A percentile compares a stretch with the other conserved stretches of the same genome.
These are phyloP conservation scores for Camponotus floridanus DNA, from an alignment of 1,140 invertebrate species.

Conservation along the genomic window DNA sequence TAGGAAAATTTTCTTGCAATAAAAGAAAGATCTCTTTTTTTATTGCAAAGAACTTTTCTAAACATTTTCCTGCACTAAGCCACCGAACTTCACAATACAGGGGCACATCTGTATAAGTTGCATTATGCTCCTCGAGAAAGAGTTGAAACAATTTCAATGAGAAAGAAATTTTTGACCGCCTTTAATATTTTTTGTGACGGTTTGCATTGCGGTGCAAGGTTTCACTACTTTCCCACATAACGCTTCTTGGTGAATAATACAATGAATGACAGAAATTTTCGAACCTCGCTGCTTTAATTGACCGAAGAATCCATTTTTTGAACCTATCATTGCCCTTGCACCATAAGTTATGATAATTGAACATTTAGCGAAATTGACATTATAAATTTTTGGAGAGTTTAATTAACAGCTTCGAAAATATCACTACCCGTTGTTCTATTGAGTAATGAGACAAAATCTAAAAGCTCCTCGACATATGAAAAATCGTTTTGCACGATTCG, in stretches of 20 bases:
- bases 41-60: too few species aligned
- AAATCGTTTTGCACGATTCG: too few species aligned
- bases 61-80: too few species aligned
- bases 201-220: background rate
- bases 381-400: background rate
- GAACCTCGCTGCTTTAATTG: background rate
- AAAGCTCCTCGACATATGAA: too few species aligned
- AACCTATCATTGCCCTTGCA: background rate
- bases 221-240: background rate
- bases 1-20: too few species aligned
- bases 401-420: background rate
- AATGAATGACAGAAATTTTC: background rate
- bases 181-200: background rate
- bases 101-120: background rate
- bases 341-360: background rate
- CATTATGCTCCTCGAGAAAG: conserved; percentile 2
- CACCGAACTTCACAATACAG: background rate
- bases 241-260: background rate
- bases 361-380: background rate
- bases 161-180: background rate
- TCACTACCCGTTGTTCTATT: background rate
- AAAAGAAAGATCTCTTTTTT: too few species aligned
- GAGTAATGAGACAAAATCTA: too few species aligned
- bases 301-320: background rate
- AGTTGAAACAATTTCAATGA: conserved; percentile 4